These are phyloP conservation scores for Tortrix viridana DNA, from an alignment of 2,888 invertebrate species.

Conservation along the genomic window DNA sequence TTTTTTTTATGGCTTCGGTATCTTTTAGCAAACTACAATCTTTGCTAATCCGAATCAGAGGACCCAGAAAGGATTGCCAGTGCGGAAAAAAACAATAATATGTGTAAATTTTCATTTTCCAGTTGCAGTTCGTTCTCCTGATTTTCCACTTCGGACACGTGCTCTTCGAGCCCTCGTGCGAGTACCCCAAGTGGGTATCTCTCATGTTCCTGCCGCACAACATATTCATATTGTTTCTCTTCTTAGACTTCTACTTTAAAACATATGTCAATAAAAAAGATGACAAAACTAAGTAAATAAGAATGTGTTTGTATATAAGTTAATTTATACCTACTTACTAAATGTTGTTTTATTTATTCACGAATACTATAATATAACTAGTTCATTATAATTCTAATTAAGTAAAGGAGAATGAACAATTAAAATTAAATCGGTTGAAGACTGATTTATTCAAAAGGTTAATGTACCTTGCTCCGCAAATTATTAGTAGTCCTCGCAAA, in stretches of 20 bases:
- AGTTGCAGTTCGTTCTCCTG: slow-evolving; percentile 87
- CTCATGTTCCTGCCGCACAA: slow-evolving; percentile 86
- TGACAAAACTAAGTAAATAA: slow-evolving; percentile 55
- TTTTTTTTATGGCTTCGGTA: neutral
- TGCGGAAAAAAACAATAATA: neutral
- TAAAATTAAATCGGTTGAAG: no score
- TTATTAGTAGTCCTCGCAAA: no score
- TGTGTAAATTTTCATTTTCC: slow-evolving; percentile 46
- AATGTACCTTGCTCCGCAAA: no score
- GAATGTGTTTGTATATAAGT: slow-evolving; percentile 34
- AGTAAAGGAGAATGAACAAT: no score
- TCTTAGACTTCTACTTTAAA: slow-evolving; percentile 88
- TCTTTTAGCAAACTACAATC: no score
- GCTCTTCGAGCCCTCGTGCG: slow-evolving; percentile 84
- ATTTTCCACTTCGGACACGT: slow-evolving; percentile 84
- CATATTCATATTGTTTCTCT: slow-evolving; percentile 86
- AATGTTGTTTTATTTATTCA: slow-evolving; percentile 21
- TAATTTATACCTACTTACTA: neutral
- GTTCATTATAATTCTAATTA: no score
- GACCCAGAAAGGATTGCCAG: slow-evolving; percentile 3
- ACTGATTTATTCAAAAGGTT: no score
- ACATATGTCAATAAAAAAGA: slow-evolving; percentile 84
- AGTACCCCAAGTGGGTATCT: slow-evolving; percentile 85
- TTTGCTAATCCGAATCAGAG: neutral
- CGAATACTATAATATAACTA: no score